These are phyloP conservation scores for Engystomops pustulosus DNA, from an alignment of 2,113 vertebrate species.

Conservation along the genomic window DNA sequence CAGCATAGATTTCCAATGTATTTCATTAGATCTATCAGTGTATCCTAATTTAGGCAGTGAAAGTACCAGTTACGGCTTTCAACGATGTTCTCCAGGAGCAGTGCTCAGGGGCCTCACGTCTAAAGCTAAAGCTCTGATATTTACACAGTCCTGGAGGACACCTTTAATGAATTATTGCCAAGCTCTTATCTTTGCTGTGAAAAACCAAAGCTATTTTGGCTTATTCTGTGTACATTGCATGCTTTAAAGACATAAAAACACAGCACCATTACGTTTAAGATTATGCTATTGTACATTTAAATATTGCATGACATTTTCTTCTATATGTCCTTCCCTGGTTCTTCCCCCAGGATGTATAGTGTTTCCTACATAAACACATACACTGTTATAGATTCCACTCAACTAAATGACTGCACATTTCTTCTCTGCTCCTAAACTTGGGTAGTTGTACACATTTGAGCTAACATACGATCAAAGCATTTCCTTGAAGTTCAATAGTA, in stretches of 20 bases:
- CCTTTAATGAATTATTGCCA: not conserved
- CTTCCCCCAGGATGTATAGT: not conserved
- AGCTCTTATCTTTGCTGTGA: not conserved
- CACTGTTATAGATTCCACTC: not conserved
- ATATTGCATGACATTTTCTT: too few species aligned
- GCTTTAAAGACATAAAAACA: not conserved
- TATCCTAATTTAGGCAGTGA: not conserved
- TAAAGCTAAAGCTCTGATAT: constrained; percentile 7
- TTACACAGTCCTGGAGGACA: not conserved
- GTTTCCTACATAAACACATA: not conserved
- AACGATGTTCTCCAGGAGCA: not conserved
- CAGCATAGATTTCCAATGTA: not conserved
- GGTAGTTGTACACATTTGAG: not conserved
- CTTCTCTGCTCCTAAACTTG: not conserved
- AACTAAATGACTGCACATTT: not conserved
- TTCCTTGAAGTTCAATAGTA: constrained; percentile 11
- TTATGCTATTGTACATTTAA: not conserved
- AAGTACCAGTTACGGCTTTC: constrained; percentile 1
- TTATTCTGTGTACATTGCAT: not conserved
- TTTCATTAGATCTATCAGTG: not conserved
- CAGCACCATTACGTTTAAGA: too few species aligned
- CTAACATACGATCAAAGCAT: not conserved
- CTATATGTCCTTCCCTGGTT: too few species aligned
- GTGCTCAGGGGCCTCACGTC: not conserved
- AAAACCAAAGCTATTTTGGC: not conserved